These are phyloP conservation scores for Cheilosia vernalis DNA, from an alignment of 2,888 invertebrate species.

Conservation along the genomic window DNA sequence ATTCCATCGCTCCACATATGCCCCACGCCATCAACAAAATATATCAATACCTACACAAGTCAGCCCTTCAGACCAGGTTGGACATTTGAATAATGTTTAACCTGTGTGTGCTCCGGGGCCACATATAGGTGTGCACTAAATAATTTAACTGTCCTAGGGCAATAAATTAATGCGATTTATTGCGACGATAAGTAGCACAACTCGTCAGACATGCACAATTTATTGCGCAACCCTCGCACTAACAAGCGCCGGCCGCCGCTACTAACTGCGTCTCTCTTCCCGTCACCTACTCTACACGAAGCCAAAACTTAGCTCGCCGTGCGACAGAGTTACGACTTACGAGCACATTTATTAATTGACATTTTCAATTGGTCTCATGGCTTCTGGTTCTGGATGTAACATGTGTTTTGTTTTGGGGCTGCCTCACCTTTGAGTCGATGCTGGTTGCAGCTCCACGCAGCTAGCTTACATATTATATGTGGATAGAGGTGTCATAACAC, in stretches of 20 bases:
- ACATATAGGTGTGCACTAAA: conserved; percentile 75
- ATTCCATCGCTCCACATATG: conserved; percentile 39
- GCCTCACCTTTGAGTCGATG: neutral
- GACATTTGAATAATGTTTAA: conserved; percentile 75
- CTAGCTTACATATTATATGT: neutral
- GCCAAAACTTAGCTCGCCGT: conserved; percentile 44
- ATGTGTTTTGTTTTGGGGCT: conserved; percentile 46
- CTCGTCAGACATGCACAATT: conserved; percentile 75
- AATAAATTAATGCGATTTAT: conserved; percentile 75
- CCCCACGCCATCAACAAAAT: conserved; percentile 22
- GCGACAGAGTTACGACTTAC: conserved; percentile 61
- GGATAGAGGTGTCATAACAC: conserved; percentile 31
- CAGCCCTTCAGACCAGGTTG: conserved; percentile 50
- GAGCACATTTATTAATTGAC: conserved; percentile 73
- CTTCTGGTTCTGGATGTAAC: conserved; percentile 67
- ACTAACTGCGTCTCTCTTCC: neutral
- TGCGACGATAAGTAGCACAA: conserved; percentile 75
- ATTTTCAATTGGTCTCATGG: conserved; percentile 74
- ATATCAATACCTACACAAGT: conserved; percentile 33
- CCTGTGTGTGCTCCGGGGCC: conserved; percentile 73
- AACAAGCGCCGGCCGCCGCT: conserved; percentile 40
- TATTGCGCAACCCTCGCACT: conserved; percentile 55
- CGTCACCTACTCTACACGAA: conserved; percentile 16
- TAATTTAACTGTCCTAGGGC: conserved; percentile 75
- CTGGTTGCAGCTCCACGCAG: conserved; percentile 1